Conservation (phyloP, 1,140 invertebrate genomes). For the Cylas formicarius region DNA sequence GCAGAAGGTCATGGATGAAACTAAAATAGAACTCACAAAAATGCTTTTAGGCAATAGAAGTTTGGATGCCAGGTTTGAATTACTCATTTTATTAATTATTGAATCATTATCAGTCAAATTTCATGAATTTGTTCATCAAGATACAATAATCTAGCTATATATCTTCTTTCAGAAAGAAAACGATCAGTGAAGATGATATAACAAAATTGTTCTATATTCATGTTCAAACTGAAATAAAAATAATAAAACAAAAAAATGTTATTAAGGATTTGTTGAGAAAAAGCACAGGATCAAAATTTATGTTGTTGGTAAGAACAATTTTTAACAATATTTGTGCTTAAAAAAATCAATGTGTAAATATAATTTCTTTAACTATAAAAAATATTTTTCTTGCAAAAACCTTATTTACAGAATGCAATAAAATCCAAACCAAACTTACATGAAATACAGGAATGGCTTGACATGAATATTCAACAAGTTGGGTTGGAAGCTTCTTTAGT, state of each 20-base stretch:
- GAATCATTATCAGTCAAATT: too few species aligned
- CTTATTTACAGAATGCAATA: slow-evolving; percentile 1
- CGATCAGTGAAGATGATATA: slow-evolving; percentile 9
- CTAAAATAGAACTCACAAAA: too few species aligned
- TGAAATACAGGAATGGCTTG: slow-evolving; percentile 7
- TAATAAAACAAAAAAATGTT: slow-evolving; percentile 8
- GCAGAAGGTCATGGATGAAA: too few species aligned
- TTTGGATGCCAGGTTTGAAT: too few species aligned
- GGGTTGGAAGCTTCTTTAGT: neutral
- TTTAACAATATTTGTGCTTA: too few species aligned
- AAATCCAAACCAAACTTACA: neutral
- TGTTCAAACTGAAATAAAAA: slow-evolving; percentile 13
- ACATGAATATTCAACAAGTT: slow-evolving; percentile 8
- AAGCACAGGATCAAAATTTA: slow-evolving; percentile 8
- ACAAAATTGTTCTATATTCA: slow-evolving; percentile 10
- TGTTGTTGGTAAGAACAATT: too few species aligned
- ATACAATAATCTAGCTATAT: neutral
- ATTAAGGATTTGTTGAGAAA: slow-evolving; percentile 6
- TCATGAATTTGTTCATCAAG: neutral
- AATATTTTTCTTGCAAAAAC: neutral
- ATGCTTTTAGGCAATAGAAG: too few species aligned
- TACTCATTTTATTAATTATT: too few species aligned
- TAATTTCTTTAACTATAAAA: too few species aligned
- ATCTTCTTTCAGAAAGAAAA: slow-evolving; percentile 7
- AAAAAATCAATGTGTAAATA: too few species aligned